Evolutionary conservation across 2,888 invertebrate species (phyloP), one percentile per base, ranked within the genome.

Genomic region (Mongoloraphidia duomilia): DNA sequence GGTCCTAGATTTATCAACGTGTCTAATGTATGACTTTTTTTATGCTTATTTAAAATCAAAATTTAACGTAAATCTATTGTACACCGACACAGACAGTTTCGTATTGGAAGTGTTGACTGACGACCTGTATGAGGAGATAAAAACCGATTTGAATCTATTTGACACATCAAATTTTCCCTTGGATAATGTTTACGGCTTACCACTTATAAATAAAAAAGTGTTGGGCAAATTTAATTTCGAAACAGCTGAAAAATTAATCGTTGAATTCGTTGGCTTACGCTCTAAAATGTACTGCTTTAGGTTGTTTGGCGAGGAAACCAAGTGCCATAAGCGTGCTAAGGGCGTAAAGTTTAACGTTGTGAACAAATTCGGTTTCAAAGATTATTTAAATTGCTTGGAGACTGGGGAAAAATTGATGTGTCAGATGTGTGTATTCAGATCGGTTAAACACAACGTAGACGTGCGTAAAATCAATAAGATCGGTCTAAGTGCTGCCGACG

Each of bases 1-100:
- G n/a, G n/a, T n/a, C n/a, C n/a, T n/a, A n/a, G n/a, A 69, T 47
- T 34, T 69, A 35, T 63, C 60, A 0, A 70, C 69, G 58, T 49
- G 51, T 2, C 53, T 61, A 13, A 62, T 69, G 58, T 68, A 66
- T 51, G 60, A 64, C 42, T 66, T 65, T 51, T 58, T 62, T 52
- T 66, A 65, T 49, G 57, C 60, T 50, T 61, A 56, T 41, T 54
- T 65, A 41, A 62, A 58, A 50, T 34, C 34, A 36, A 58, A 56
- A 51, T 63, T 60, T 54, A 54, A 52, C 11, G 47, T 56, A 12
- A 50, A 43, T 38, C 47, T 64, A 12, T 47, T 58, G 34, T 62
- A 61, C 43, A 58, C 53, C 33, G 62, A 63, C 47, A 63, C 61
- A 4, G 61, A 63, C 49, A 56, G 54, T 11, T 54, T 62, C 12